Percentiles rank a stretch among this genome's conserved stretches.
Evolutionary conservation across 2,888 invertebrate genomes (phyloP).

Genomic region (Nemotelus nigrinus): DNA sequence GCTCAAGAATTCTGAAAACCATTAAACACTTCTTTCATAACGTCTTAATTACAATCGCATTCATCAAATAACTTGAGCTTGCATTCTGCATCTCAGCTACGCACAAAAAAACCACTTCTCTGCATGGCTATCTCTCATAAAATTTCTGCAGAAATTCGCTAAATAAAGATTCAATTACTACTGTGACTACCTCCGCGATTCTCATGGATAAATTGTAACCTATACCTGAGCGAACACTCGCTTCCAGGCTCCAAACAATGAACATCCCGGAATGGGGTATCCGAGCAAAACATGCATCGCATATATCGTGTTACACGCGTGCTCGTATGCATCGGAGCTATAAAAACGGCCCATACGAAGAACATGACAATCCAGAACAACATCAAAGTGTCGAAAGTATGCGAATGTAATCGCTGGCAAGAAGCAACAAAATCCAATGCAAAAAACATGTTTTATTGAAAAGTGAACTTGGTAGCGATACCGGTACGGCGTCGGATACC

Average conservation of each 20-base stretch:
- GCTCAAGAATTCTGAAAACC: conserved; percentile 10
- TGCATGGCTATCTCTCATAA: conserved; percentile 37
- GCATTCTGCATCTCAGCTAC: conserved; percentile 10
- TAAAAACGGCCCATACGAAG: conserved; percentile 24
- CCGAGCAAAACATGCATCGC: conserved; percentile 36
- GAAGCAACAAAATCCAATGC: conserved; percentile 18
- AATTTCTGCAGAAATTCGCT: conserved; percentile 40
- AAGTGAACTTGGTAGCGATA: conserved; percentile 31
- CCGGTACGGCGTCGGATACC: background rate
- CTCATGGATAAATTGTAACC: conserved; percentile 25
- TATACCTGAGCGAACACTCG: conserved; percentile 20
- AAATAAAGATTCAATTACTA: conserved; percentile 43
- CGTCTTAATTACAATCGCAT: conserved; percentile 35
- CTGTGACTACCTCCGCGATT: conserved; percentile 38
- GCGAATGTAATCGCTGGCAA: conserved; percentile 36
- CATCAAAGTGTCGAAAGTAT: conserved; percentile 45
- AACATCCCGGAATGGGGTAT: conserved; percentile 36
- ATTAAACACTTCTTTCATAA: conserved; percentile 21
- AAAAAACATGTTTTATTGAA: conserved; percentile 43
- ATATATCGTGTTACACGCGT: conserved; percentile 45
- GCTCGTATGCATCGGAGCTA: conserved; percentile 25
- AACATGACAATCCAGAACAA: conserved; percentile 42
- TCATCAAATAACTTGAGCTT: conserved; percentile 2
- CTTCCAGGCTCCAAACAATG: conserved; percentile 30
- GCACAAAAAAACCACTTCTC: conserved; percentile 12